A percentile compares a stretch with the other conserved stretches of the same genome.
These are phyloP conservation scores for Hylyphantes graminicola DNA, from an alignment of 1,140 invertebrate species.

Conservation along the genomic window DNA sequence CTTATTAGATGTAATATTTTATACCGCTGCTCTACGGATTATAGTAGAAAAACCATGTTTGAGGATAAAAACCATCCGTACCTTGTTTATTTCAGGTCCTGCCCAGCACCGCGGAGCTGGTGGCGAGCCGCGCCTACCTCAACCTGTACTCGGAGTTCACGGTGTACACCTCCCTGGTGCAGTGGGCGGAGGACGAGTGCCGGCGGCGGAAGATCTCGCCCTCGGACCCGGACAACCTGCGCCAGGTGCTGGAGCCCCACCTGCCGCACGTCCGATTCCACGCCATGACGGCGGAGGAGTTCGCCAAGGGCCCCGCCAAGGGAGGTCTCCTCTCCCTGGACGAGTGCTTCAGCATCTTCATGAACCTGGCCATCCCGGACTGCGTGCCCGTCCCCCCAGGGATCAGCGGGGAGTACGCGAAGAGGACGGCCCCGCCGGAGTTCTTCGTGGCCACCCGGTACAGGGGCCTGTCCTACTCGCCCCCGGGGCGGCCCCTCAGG, in stretches of 20 bases:
- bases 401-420: conserved; percentile 26
- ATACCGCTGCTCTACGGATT: no score
- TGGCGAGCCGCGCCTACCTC: conserved; percentile 63
- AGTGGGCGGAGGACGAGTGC: conserved; percentile 64
- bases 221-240: conserved; percentile 53
- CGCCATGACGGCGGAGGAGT: conserved; percentile 64
- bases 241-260: conserved; percentile 38
- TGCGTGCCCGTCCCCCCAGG: conserved; percentile 61
- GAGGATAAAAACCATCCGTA: no score
- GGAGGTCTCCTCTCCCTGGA: conserved; percentile 60
- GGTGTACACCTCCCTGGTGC: conserved; percentile 63
- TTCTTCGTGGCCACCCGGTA: conserved; percentile 63
- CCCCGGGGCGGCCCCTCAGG: conserved; percentile 42
- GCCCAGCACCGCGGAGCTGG: conserved; percentile 63
- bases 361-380: conserved; percentile 64
- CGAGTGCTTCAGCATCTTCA: conserved; percentile 64
- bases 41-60: no score
- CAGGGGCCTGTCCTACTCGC: conserved; percentile 62
- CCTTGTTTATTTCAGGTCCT: conserved; percentile 24
- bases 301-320: conserved; percentile 61
- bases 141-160: conserved; percentile 65
- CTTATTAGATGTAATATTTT: no score
- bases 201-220: conserved; percentile 57
- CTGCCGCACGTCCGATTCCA: conserved; percentile 62
- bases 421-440: conserved; percentile 60